Base-by-base conservation (phyloP, 2,888 invertebrate species). In the Mythimna albipuncta region DNA sequence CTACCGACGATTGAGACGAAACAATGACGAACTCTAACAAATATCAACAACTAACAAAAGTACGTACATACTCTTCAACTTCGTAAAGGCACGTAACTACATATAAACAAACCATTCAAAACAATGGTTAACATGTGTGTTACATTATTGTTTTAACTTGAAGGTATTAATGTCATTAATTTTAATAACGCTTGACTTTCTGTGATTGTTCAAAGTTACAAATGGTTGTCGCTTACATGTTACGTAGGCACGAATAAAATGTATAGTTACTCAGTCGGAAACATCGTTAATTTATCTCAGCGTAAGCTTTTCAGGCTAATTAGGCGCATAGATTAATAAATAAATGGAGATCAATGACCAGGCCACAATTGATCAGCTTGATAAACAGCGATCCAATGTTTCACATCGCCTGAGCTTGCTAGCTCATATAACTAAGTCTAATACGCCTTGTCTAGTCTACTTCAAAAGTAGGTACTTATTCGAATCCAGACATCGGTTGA, bases 31-130 rank as follows among this genome's bases (percentile, higher is more conserved):
- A 86, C 38, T 32, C 47, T 72, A 79, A 85, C 75, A 84, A 83
- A 86, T 81, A 72, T 77, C 82, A 90, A 91, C 87, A 87, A 88
- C 82, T 83, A 88, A 88, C 85, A 86, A 85, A 88, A 70, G 78
- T 87, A 73, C 73, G 55, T 66, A 73, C 70, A 75, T 77, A 81
- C 66, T 76, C 70, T 79, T 83, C 72, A 89, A 89, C 87, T 81
- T 86, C 75, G 83, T 89, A 90, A 91, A 93, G 92, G 91, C 92
- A 93, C 92, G 79, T 82, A 89, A 89, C 87, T 87, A 89, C 88
- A 91, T 63, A 52, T 50, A 72, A 90, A 88, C 79, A 87, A 90
- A 89, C 86, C 87, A 89, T 90, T 73, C 82, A 88, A 91, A 87
- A 85, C 81, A 90, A 90, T 89, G 89, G 90, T 88, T 84, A 84